Evolutionary conservation across 2,888 invertebrate genomes (phyloP).

Genomic region (Zaprionus bogoriensis): DNA sequence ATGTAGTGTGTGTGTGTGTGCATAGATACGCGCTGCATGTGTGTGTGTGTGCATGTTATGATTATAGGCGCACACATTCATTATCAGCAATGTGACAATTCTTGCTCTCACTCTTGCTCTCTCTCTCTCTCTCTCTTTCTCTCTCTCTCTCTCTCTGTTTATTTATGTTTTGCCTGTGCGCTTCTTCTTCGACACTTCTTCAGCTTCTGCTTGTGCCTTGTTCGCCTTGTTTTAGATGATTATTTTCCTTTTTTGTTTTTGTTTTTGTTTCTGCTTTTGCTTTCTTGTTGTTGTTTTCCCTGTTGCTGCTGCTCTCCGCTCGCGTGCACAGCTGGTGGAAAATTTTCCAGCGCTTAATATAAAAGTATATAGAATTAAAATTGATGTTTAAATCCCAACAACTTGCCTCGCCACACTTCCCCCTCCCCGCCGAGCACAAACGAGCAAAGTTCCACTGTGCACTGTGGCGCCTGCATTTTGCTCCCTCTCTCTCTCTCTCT

Average conservation of each 20-base stretch:
- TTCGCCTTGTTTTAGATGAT: conserved; percentile 43
- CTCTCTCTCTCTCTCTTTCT: conserved; percentile 2
- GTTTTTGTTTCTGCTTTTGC: conserved; percentile 19
- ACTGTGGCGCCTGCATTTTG: conserved; percentile 57
- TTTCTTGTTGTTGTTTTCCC: conserved; percentile 13
- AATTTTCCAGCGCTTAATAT: conserved; percentile 67
- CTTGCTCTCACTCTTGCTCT: conserved; percentile 1
- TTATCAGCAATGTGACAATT: conserved; percentile 38
- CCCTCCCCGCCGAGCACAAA: background rate
- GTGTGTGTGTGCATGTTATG: conserved; percentile 1
- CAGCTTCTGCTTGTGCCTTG: conserved; percentile 20
- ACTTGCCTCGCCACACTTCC: background rate
- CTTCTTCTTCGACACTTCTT: conserved; percentile 31
- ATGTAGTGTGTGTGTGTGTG: background rate
- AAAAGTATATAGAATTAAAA: conserved; percentile 65
- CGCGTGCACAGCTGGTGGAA: conserved; percentile 70
- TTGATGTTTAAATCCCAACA: conserved; percentile 57
- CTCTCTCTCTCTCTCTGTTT: conserved; percentile 40
- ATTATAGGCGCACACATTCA: conserved; percentile 37
- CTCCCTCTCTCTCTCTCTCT: background rate
- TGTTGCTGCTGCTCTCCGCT: conserved; percentile 26
- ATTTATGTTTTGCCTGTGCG: conserved; percentile 51
- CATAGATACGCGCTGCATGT: no score
- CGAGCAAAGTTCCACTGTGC: conserved; percentile 1
- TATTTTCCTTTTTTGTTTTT: conserved; percentile 30